Conservation (phyloP, 2,888 invertebrate species). For the Oithona nana region DNA sequence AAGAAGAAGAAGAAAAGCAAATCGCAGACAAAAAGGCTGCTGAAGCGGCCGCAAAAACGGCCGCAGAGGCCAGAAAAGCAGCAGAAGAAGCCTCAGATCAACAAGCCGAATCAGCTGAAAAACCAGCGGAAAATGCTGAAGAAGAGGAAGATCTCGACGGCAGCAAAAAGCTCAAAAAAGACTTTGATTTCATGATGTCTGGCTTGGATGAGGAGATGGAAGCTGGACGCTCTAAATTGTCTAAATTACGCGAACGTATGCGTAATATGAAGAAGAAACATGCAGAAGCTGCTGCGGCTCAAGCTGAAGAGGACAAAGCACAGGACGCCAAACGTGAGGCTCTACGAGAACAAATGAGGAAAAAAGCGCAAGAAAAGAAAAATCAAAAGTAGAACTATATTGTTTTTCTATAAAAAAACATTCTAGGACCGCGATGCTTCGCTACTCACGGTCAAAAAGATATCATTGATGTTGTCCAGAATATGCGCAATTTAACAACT, state of each 20-base stretch:
- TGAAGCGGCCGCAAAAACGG: not conserved
- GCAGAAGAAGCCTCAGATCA: not conserved
- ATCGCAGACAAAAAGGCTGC: too few relatives aligned
- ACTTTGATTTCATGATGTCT: not conserved
- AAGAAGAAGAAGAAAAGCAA: not conserved
- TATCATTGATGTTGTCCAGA: too few relatives aligned
- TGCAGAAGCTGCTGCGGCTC: constrained; percentile 2
- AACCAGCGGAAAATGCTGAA: not conserved
- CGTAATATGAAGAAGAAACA: not conserved
- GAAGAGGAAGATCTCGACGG: constrained; percentile 8
- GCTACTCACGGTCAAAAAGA: too few relatives aligned
- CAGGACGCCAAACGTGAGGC: not conserved
- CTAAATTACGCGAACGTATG: constrained; percentile 7
- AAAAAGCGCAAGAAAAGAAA: too few relatives aligned
- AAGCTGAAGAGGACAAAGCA: not conserved
- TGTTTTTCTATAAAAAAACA: too few relatives aligned
- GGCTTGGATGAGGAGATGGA: constrained; percentile 6
- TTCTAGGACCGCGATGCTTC: too few relatives aligned
- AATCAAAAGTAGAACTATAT: too few relatives aligned
- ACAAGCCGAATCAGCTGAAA: not conserved
- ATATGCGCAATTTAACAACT: too few relatives aligned
- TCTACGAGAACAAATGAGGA: too few relatives aligned
- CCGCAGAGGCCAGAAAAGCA: not conserved
- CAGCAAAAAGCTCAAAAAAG: constrained; percentile 10
- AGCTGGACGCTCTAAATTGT: constrained; percentile 3